Percentiles rank a stretch among this genome's conserved stretches.
Evolutionary conservation across 2,113 vertebrate genomes (phyloP).

Genomic region (Hypomesus transpacificus): DNA sequence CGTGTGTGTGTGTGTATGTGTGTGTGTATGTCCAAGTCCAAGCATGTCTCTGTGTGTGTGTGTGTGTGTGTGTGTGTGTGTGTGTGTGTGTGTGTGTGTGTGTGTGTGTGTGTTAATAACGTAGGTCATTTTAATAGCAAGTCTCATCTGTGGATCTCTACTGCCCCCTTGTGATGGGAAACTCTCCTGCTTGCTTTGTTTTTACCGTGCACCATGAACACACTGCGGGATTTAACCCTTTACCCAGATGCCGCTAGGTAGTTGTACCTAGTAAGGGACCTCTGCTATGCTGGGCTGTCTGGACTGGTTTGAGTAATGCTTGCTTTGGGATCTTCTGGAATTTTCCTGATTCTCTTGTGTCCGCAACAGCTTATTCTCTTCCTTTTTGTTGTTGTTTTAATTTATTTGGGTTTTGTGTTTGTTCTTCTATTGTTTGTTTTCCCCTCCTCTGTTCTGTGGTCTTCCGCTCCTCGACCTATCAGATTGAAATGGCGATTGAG

Average conservation of each 20-base stretch:
- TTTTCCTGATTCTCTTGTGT: slow-evolving; percentile 41
- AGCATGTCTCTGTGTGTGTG: no score
- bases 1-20: neutral
- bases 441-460: slow-evolving; percentile 61
- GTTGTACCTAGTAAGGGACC: slow-evolving; percentile 56
- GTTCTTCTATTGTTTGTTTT: slow-evolving; percentile 60
- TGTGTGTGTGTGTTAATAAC: no score
- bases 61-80: neutral
- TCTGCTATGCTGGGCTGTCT: slow-evolving; percentile 75
- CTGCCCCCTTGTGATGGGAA: slow-evolving; percentile 34
- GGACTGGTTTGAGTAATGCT: slow-evolving; percentile 76
- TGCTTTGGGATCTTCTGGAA: slow-evolving; percentile 58
- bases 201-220: neutral
- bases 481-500: slow-evolving; percentile 99
- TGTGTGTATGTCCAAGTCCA: no score
- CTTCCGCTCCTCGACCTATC: slow-evolving; percentile 79
- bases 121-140: no score
- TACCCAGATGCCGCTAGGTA: neutral
- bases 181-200: neutral
- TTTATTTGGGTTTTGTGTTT: slow-evolving; percentile 46
- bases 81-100: neutral
- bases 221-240: neutral
- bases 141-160: neutral
- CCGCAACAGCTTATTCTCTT: slow-evolving; percentile 34
- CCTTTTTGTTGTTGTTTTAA: slow-evolving; percentile 39